Conservation (phyloP, 2,888 invertebrate species). For the Gymnocheta viridis region DNA sequence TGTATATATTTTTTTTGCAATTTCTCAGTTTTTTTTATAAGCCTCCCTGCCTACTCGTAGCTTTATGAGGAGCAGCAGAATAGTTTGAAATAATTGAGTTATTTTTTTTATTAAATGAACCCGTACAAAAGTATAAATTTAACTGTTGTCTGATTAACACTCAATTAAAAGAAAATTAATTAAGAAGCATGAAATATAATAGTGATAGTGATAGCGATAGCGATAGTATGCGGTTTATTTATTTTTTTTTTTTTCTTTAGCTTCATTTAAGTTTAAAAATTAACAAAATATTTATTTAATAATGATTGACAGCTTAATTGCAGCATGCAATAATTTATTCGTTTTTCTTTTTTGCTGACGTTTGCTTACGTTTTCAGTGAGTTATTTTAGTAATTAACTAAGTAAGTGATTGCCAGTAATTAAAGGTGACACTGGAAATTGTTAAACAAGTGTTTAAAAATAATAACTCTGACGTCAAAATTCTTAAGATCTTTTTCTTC, state of each 20-base stretch:
- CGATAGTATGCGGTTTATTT: conserved; percentile 24
- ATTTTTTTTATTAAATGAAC: conserved; percentile 10
- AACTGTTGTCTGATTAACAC: conserved; percentile 48
- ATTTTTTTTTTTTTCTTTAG: conserved; percentile 11
- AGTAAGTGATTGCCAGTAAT: not conserved
- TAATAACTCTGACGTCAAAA: not conserved
- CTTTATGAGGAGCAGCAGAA: not conserved
- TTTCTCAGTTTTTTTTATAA: not conserved
- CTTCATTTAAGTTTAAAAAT: conserved; percentile 22
- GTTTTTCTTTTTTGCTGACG: not conserved
- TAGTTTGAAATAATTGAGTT: conserved; percentile 2
- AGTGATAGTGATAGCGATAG: conserved; percentile 25
- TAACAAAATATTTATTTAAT: conserved; percentile 55
- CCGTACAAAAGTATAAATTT: conserved; percentile 20
- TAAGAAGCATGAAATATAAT: conserved; percentile 49
- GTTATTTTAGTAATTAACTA: not conserved
- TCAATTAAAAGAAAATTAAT: conserved; percentile 64
- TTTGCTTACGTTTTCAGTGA: not conserved
- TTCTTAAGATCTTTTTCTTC: not conserved
- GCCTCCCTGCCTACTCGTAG: not conserved
- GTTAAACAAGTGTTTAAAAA: not conserved
- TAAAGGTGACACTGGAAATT: not conserved
- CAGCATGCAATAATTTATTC: conserved; percentile 30
- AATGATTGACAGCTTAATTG: conserved; percentile 59
- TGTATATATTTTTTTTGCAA: not conserved